Conservation (phyloP, 2,113 vertebrate species). For the Panurus biarmicus region DNA sequence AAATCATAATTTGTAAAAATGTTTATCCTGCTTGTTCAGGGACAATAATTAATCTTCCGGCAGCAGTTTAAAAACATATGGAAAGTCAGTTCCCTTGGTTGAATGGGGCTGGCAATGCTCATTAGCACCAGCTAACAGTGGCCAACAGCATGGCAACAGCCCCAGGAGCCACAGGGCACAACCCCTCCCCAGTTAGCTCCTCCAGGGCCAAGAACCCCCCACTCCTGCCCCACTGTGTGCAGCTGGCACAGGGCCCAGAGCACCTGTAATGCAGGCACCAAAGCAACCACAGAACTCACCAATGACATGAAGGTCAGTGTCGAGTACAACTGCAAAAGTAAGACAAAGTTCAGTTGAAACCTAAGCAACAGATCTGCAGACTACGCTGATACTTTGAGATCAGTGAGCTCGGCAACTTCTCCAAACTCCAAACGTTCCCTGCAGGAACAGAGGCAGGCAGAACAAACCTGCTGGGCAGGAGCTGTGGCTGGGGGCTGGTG, state of each 20-base stretch:
- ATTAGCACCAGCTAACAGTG: rapidly evolving
- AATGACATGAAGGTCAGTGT: conserved; percentile 45
- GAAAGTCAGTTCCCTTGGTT: neutral
- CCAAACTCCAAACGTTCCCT: neutral
- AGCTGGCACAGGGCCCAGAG: neutral
- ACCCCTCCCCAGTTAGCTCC: neutral
- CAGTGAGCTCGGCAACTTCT: neutral
- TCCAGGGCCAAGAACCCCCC: neutral
- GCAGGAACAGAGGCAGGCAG: neutral
- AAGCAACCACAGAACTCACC: conserved; percentile 49
- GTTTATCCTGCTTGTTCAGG: neutral
- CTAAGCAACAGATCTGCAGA: neutral
- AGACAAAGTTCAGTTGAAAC: neutral
- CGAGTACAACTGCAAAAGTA: conserved; percentile 48
- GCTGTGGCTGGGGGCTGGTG: neutral
- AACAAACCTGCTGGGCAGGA: neutral
- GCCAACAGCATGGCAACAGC: neutral
- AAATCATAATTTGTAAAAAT: neutral
- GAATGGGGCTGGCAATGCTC: neutral
- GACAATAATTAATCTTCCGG: neutral
- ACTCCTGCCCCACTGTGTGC: rapidly evolving
- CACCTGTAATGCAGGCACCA: rapidly evolving
- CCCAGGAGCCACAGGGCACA: neutral
- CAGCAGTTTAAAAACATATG: neutral
- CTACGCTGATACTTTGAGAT: rapidly evolving